Evolutionary conservation across 2,113 vertebrate species (phyloP).

Genomic region (Psophia crepitans): DNA sequence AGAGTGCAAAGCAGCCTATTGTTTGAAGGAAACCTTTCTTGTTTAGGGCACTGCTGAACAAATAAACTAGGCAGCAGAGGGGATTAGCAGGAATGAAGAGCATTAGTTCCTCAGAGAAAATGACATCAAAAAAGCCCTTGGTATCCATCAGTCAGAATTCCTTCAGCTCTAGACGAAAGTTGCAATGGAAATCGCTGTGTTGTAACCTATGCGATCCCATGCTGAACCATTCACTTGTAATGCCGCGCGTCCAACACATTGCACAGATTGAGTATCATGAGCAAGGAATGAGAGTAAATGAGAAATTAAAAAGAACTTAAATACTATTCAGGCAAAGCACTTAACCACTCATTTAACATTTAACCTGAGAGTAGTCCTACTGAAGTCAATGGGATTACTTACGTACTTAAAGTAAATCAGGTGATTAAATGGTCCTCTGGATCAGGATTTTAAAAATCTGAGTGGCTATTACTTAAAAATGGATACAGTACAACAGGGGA

Average conservation of each 20-base stretch:
- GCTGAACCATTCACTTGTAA: constrained; percentile 14
- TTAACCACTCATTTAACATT: constrained; percentile 19
- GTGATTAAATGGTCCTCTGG: not conserved
- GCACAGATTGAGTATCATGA: not conserved
- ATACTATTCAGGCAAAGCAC: not conserved
- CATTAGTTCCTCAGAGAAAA: constrained; percentile 51
- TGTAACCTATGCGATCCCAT: not conserved
- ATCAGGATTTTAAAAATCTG: constrained; percentile 32
- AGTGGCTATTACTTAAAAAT: not conserved
- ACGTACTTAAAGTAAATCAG: not conserved
- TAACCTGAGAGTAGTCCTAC: not conserved
- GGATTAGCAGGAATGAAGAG: constrained; percentile 55
- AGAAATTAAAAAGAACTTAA: constrained; percentile 7
- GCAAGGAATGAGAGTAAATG: not conserved
- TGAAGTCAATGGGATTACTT: constrained; percentile 13
- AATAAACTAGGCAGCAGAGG: constrained; percentile 52
- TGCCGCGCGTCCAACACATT: not conserved
- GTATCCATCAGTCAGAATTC: constrained; percentile 46
- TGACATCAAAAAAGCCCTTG: constrained; percentile 6
- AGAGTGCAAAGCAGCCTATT: constrained; percentile 48
- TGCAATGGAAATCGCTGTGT: constrained; percentile 4
- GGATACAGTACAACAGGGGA: not conserved
- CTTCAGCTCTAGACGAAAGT: not conserved
- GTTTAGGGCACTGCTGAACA: constrained; percentile 53
- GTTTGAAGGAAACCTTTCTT: constrained; percentile 47